Conservation (phyloP, 2,797 vertebrate genomes). For the Pachyuromys duprasi region DNA sequence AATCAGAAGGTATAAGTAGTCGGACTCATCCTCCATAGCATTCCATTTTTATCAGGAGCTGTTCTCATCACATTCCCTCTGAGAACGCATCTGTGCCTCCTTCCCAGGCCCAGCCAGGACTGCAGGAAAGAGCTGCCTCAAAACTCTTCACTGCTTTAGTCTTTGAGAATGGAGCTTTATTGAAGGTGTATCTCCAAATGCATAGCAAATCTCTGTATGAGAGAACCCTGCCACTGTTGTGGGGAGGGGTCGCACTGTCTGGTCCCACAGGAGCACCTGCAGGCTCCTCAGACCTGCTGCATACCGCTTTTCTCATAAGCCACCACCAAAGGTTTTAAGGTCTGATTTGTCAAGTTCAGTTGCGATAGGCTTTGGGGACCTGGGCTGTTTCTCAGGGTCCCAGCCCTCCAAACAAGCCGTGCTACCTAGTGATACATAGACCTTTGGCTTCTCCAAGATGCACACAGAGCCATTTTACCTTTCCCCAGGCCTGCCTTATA, state of each 20-base stretch:
- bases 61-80: not conserved
- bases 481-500: not conserved
- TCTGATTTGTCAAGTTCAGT: not conserved
- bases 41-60: not conserved
- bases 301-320: not conserved
- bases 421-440: not conserved
- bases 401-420: not conserved
- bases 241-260: not conserved
- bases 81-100: rapidly evolving
- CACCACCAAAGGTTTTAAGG: not conserved
- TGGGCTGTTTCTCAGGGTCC: not conserved
- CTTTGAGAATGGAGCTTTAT: not conserved
- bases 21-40: not conserved
- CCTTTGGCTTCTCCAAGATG: not conserved
- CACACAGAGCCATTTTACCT: not conserved
- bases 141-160: not conserved
- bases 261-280: not conserved
- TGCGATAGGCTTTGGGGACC: not conserved
- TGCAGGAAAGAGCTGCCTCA: not conserved
- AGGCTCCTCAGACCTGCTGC: not conserved
- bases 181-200: not conserved
- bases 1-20: not conserved
- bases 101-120: not conserved
- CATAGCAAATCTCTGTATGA: not conserved
- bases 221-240: not conserved